Conservation (phyloP, 2,888 invertebrate species). For the Flexamia atlantica region DNA sequence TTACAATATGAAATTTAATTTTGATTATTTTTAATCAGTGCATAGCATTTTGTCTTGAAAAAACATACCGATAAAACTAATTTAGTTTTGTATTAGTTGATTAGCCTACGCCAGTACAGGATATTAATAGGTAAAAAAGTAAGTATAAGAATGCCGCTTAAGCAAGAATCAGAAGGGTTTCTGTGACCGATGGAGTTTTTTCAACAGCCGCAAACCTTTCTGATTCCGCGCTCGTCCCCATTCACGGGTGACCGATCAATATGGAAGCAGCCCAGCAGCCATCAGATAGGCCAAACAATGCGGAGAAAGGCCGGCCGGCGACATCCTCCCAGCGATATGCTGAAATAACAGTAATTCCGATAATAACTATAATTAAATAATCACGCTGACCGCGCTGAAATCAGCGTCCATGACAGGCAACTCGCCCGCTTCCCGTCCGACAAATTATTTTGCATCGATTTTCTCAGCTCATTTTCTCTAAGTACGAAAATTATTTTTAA, state of each 20-base stretch:
- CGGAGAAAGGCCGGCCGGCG: constrained; percentile 43
- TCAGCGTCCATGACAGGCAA: constrained; percentile 53
- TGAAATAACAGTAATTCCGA: constrained; percentile 55
- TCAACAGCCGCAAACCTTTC: too few relatives aligned
- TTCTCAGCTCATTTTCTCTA: constrained; percentile 47
- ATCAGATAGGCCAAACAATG: constrained; percentile 42
- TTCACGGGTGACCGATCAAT: background rate
- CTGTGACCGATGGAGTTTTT: too few relatives aligned
- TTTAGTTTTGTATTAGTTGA: too few relatives aligned
- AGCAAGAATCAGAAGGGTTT: too few relatives aligned
- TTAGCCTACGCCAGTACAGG: too few relatives aligned
- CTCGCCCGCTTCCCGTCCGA: constrained; percentile 38
- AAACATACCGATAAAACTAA: too few relatives aligned
- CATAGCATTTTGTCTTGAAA: too few relatives aligned
- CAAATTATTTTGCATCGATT: constrained; percentile 57
- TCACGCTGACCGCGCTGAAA: constrained; percentile 40
- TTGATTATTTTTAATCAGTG: too few relatives aligned
- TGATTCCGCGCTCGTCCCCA: too few relatives aligned
- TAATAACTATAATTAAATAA: constrained; percentile 56
- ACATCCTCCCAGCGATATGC: constrained; percentile 47
- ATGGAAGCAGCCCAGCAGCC: constrained; percentile 25
- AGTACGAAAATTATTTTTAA: constrained; percentile 43
- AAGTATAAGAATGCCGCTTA: too few relatives aligned
- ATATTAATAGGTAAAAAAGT: too few relatives aligned
- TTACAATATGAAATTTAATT: too few relatives aligned